Conservation (phyloP, 2,113 vertebrate species). For the Peromyscus maniculatus region DNA sequence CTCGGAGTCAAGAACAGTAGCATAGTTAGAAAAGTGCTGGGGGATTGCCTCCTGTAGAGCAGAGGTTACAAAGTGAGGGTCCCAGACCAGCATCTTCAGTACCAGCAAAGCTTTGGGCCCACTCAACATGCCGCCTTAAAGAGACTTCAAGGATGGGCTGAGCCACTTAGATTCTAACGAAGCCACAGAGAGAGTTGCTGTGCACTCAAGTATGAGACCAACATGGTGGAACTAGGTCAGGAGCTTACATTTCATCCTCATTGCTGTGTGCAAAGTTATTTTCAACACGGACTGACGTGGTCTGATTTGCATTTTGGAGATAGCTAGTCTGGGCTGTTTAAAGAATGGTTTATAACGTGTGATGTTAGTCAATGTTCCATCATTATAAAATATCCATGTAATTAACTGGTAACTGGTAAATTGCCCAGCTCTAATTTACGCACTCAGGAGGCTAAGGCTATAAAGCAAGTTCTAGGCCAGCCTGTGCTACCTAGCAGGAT, state of each 20-base stretch:
- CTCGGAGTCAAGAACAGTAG: background rate
- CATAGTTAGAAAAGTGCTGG: background rate
- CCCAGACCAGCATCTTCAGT: background rate
- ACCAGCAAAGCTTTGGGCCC: background rate
- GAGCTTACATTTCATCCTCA: background rate
- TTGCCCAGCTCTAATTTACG: background rate
- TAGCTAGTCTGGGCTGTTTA: background rate
- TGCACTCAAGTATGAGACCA: background rate
- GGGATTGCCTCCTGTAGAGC: background rate
- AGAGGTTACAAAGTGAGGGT: background rate
- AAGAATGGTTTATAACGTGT: background rate
- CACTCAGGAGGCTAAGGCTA: background rate
- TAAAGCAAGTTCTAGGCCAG: background rate
- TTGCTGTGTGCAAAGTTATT: background rate
- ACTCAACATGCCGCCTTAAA: background rate
- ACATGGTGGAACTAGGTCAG: background rate
- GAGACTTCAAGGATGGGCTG: background rate
- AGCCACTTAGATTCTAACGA: background rate
- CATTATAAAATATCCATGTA: background rate
- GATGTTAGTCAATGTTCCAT: background rate
- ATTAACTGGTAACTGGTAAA: background rate
- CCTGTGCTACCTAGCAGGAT: background rate
- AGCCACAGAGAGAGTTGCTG: background rate
- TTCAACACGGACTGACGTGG: background rate
- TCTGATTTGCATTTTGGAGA: background rate